phyloP scores from a whole-genome alignment of 1,140 invertebrate genomes.

The Leptinotarsa defecta region DNA sequence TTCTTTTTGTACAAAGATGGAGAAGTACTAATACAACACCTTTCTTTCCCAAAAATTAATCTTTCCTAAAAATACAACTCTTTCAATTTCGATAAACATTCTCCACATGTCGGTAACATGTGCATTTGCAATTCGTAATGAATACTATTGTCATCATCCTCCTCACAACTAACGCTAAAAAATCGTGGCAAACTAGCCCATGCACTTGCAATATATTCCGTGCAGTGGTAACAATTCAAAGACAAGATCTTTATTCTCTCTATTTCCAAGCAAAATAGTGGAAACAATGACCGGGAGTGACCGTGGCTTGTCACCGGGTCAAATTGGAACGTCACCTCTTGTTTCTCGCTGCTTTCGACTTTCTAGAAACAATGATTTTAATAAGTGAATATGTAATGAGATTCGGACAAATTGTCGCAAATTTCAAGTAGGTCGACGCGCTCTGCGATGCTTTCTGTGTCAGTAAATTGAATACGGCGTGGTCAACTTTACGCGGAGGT shows the following conservation, averaged over 20 bases:
- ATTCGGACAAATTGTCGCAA: constrained; percentile 29
- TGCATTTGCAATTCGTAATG: too few relatives aligned
- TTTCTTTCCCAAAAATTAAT: too few relatives aligned
- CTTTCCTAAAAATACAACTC: too few relatives aligned
- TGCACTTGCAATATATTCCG: constrained; percentile 17
- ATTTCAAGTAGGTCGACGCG: constrained; percentile 12
- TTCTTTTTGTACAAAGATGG: too few relatives aligned
- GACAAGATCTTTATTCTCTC: constrained; percentile 21
- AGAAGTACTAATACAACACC: too few relatives aligned
- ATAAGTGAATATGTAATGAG: constrained; percentile 25
- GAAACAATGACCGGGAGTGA: constrained; percentile 26
- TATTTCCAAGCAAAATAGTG: constrained; percentile 23
- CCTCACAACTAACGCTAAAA: too few relatives aligned
- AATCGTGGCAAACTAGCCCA: not conserved
- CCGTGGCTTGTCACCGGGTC: constrained; percentile 26
- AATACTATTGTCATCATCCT: too few relatives aligned
- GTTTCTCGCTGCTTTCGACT: constrained; percentile 17
- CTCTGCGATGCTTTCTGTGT: constrained; percentile 6
- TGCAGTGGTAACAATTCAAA: constrained; percentile 23
- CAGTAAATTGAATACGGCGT: constrained; percentile 4
- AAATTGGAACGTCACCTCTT: constrained; percentile 17
- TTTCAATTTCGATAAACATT: too few relatives aligned
- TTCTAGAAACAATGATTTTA: constrained; percentile 28
- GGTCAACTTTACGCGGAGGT: not conserved
- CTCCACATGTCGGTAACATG: too few relatives aligned